Percentiles rank a stretch among this genome's conserved stretches.
Evolutionary conservation across 2,888 invertebrate species (phyloP).

Genomic region (Tetragonula carbonaria): DNA sequence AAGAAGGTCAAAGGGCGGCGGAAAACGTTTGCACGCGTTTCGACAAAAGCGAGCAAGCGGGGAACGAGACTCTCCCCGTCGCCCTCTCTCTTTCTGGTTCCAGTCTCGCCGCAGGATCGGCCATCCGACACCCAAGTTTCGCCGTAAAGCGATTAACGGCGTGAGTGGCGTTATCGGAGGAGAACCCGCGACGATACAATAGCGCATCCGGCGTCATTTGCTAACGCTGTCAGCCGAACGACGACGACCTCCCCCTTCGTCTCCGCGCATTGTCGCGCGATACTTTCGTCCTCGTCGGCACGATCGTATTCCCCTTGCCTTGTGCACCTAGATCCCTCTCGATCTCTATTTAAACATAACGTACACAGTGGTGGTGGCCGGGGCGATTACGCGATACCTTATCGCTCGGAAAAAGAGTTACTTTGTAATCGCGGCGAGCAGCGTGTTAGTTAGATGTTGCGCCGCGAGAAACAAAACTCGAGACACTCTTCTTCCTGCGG

Average conservation of each 20-base stretch:
- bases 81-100: neutral
- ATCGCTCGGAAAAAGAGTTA: slow-evolving; percentile 51
- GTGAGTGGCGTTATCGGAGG: slow-evolving; percentile 66
- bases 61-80: neutral
- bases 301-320: slow-evolving; percentile 57
- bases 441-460: slow-evolving; percentile 55
- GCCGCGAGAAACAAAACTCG: slow-evolving; percentile 49
- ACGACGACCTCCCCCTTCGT: slow-evolving; percentile 23
- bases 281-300: slow-evolving; percentile 69
- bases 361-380: neutral
- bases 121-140: slow-evolving; percentile 68
- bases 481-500: slow-evolving; percentile 20
- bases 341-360: slow-evolving; percentile 48
- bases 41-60: slow-evolving; percentile 55
- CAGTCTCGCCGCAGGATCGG: slow-evolving; percentile 33
- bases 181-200: slow-evolving; percentile 65
- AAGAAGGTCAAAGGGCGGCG: slow-evolving; percentile 11
- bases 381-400: slow-evolving; percentile 49
- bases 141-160: slow-evolving; percentile 69
- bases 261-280: slow-evolving; percentile 59
- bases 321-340: slow-evolving; percentile 3
- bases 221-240: slow-evolving; percentile 61
- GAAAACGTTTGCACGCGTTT: slow-evolving; percentile 54
- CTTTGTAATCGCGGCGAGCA: slow-evolving; percentile 52
- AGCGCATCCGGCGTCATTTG: slow-evolving; percentile 68